A percentile compares a stretch with the other conserved stretches of the same genome.
phyloP scores from a whole-genome alignment of 2,113 vertebrate genomes.

The Cavia aperea region DNA sequence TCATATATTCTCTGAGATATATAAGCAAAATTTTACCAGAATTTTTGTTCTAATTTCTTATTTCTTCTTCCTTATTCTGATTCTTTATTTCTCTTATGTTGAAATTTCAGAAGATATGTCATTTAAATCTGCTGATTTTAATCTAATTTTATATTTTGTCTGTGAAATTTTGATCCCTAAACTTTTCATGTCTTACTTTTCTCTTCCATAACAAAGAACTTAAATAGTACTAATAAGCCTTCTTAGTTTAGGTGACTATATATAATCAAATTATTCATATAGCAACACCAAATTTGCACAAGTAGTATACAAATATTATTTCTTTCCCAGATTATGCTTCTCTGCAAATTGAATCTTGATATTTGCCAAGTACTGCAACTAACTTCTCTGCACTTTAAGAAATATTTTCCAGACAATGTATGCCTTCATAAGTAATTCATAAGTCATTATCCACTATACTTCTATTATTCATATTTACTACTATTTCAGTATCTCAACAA shows the following conservation, averaged over 20 bases:
- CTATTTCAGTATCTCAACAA: background rate
- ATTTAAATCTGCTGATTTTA: background rate
- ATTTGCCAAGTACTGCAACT: background rate
- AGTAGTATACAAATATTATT: too few relatives aligned
- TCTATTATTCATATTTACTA: background rate
- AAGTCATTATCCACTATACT: background rate
- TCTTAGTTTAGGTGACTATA: background rate
- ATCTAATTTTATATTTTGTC: background rate
- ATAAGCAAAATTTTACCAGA: background rate
- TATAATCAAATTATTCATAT: background rate
- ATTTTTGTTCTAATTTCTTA: constrained; percentile 21
- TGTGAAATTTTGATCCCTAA: background rate
- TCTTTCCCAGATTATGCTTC: background rate
- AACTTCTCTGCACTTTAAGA: background rate
- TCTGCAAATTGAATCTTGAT: background rate
- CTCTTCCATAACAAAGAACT: background rate
- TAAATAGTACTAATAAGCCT: background rate
- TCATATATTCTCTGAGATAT: constrained; percentile 8
- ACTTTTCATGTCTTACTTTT: background rate
- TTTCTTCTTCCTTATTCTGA: too few relatives aligned
- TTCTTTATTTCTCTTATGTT: background rate
- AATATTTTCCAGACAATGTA: background rate
- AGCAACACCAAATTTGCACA: background rate
- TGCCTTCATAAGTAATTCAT: background rate
- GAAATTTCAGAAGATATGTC: background rate